Base-by-base conservation (phyloP, 2,113 vertebrate species). In the Ifrita kowaldi region DNA sequence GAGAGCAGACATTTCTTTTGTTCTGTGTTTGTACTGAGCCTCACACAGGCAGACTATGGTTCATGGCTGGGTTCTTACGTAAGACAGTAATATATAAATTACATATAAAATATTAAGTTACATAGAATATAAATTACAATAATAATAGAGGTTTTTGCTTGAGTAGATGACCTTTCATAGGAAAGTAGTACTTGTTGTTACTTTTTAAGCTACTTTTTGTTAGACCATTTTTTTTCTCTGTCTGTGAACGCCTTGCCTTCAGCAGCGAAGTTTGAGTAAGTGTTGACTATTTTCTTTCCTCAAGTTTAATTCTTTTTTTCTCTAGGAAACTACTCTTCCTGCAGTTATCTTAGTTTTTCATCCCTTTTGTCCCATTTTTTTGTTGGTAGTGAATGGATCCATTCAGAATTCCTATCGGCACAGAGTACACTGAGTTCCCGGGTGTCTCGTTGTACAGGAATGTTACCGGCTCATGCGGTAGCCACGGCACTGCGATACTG, bases 401-500 rank as follows among this genome's bases (percentile, higher is more conserved):
- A 96, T 64, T 97, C 91, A 44, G 98, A 99, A 53, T 97, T 99
- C 41, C 95, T 97, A 7, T 74, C 65, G 37, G 94, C 93, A 49
- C 93, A 98, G 24, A 75, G 87, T 47, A 78, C 33, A 2, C 49
- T 91, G 98, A 90, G 44, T 30, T 84, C 39, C 77, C 91, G 71
- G 62, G 77, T 71, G 73, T 59, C 89, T 64, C 93, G 53, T 3
- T 84, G 78, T 20, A 70, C 96, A 6, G 97, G 97, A 50, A 97
- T 99, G 59, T 98, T 98, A 17, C 82, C 96, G 27, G 97, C 98
- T 57, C 98, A 98, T 16, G 98, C 98, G 0, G 86, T 99, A 92
- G 95, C 98, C 32, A 95, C 96, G 1, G 95, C 98, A 5, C 93
- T 99, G 73, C 98, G 88, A 35, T 98, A 98, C 37, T 99, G 99